Base-by-base conservation (phyloP, 2,888 invertebrate species). In the Sphinx pinastri region DNA sequence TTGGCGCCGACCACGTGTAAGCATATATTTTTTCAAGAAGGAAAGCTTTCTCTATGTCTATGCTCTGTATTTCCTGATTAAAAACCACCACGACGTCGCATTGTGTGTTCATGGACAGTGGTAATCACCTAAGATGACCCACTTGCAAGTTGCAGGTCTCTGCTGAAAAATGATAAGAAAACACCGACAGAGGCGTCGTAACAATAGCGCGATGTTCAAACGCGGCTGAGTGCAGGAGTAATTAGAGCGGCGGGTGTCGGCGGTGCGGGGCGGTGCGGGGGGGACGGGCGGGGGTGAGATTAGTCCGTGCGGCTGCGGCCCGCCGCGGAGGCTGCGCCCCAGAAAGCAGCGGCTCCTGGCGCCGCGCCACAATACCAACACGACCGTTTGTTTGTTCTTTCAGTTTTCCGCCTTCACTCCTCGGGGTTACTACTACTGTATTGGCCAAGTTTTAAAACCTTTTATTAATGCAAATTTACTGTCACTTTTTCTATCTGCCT, bases 311-410 rank as follows among this genome's bases (percentile, higher is more conserved):
- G 55, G 55, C 54, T 54, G 2, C 54, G 8, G 16, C 6, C 8
- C 16, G 47, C 45, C 60, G 19, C 47, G 19, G 47, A 16, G 19
- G 63, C 63, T 49, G 49, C 76, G 79, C 71, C 76, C 80, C 75
- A 79, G 73, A 72, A 78, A 69, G 60, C 68, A 38, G 72, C 68
- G n/a, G 63, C 54, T 13, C 31, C 67, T 60, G 67, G 60, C 12
- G 49, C 69, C 55, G 19, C 72, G 60, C 67, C 73, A 77, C 80
- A 81, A 79, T 77, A 71, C 75, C 60, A 68, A 71, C 60, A 51
- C 72, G 67, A 55, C 59, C 74, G 71, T 81, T 85, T 83, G 81
- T 84, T 80, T 79, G 78, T 72, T 79, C 75, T 80, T 77, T 63
- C 75, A 76, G 71, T 75, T 77, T 79, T 80, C 77, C 75, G 70